Evolutionary conservation across 2,888 invertebrate genomes (phyloP).

Genomic region (Gisinianus flammeolus): DNA sequence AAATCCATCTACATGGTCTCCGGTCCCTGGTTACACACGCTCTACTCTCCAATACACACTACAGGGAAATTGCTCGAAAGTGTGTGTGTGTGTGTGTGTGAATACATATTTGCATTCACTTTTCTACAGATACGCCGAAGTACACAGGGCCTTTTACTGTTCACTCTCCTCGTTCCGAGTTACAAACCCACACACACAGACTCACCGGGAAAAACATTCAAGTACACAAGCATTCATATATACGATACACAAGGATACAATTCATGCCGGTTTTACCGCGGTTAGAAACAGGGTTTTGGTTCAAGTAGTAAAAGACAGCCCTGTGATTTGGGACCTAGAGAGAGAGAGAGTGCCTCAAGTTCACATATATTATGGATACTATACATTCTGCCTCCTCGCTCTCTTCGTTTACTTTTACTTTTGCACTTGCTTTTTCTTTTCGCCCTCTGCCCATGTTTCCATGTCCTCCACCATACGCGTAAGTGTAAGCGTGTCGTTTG

Average conservation of each 20-base stretch:
- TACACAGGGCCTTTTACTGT: no score
- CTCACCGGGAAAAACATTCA: neutral
- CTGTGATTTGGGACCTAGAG: slow-evolving; percentile 25
- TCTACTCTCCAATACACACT: neutral
- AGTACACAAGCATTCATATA: neutral
- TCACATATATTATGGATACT: neutral
- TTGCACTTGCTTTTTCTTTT: no score
- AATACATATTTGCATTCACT: neutral
- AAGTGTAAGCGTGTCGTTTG: no score
- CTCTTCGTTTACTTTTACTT: no score
- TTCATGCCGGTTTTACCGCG: neutral
- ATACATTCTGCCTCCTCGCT: neutral
- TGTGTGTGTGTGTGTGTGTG: neutral
- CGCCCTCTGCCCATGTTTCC: no score
- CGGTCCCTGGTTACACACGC: no score
- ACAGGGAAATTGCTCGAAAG: neutral
- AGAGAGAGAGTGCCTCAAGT: neutral
- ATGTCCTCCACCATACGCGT: no score
- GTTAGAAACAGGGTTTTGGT: no score
- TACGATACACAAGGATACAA: neutral
- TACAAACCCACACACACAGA: neutral
- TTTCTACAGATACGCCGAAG: no score
- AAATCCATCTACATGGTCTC: no score
- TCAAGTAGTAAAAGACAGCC: slow-evolving; percentile 23
- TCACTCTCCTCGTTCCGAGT: neutral